Conservation (phyloP, 2,888 invertebrate genomes). For the Catonia carolina region DNA sequence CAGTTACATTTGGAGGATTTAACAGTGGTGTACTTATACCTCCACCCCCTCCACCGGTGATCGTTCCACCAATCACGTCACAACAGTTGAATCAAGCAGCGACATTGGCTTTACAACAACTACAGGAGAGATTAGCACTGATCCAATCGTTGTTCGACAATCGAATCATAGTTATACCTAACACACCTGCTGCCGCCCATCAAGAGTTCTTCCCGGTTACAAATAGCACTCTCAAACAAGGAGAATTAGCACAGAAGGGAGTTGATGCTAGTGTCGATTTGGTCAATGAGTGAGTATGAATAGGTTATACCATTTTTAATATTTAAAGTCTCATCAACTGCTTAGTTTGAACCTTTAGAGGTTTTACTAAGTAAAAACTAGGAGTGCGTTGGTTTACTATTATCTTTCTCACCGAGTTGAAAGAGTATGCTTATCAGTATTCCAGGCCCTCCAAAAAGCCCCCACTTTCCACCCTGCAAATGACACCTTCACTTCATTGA, state of each 20-base stretch:
- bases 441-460: no score
- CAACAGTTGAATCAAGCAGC: conserved; percentile 40
- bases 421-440: no score
- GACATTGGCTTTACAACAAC: conserved; percentile 36
- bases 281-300: conserved; percentile 40
- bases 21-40: conserved; percentile 39
- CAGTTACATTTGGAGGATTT: conserved; percentile 17
- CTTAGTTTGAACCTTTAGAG: no score
- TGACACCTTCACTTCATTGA: no score
- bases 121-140: conserved; percentile 37
- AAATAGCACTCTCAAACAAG: conserved; percentile 40
- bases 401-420: no score
- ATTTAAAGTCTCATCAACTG: no score
- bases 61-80: conserved; percentile 39
- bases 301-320: no score
- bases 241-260: conserved; percentile 40
- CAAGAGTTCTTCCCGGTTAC: conserved; percentile 42
- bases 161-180: conserved; percentile 38
- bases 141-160: conserved; percentile 35
- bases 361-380: no score
- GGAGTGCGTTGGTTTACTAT: no score
- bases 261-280: conserved; percentile 41
- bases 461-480: no score
- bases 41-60: conserved; percentile 41
- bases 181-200: conserved; percentile 41